Evolutionary conservation across 1,140 invertebrate genomes (phyloP).

Genomic region (Pachyrhynchus sulphureomaculatus): DNA sequence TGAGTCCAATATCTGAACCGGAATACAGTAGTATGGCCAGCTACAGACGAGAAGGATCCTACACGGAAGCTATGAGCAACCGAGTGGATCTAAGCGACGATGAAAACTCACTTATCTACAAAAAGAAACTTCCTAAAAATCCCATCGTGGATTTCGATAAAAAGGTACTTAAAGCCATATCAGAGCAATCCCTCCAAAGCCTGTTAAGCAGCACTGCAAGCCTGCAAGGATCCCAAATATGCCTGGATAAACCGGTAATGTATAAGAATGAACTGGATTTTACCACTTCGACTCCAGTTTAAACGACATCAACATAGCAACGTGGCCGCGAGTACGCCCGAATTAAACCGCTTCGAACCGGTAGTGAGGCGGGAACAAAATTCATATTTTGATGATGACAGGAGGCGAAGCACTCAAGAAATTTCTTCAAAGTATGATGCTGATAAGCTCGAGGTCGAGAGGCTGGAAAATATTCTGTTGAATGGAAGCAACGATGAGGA

Average conservation of each 20-base stretch:
- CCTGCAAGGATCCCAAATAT: constrained; percentile 10
- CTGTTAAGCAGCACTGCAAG: constrained; percentile 29
- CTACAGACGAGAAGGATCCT: constrained; percentile 47
- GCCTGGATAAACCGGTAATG: background rate
- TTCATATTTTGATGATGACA: constrained; percentile 50
- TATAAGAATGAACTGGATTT: constrained; percentile 4
- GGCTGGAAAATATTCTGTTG: constrained; percentile 18
- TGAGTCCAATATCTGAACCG: background rate
- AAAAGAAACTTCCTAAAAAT: constrained; percentile 36
- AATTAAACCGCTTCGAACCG: constrained; percentile 55
- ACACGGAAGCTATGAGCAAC: constrained; percentile 47
- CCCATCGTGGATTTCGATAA: constrained; percentile 45
- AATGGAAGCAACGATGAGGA: constrained; percentile 30
- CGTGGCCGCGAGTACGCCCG: constrained; percentile 61
- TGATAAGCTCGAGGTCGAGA: constrained; percentile 13
- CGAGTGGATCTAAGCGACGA: constrained; percentile 47
- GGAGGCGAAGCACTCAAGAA: constrained; percentile 58
- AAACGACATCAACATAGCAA: constrained; percentile 3
- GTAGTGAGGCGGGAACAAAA: constrained; percentile 45
- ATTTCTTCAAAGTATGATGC: constrained; percentile 41
- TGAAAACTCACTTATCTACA: constrained; percentile 39
- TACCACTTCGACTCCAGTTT: constrained; percentile 21
- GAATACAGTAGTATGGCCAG: constrained; percentile 24
- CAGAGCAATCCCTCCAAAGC: constrained; percentile 48
- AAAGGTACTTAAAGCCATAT: constrained; percentile 47